A percentile compares a stretch with the other conserved stretches of the same genome.
phyloP scores from a whole-genome alignment of 1,140 invertebrate species.

The Euschistus heros region DNA sequence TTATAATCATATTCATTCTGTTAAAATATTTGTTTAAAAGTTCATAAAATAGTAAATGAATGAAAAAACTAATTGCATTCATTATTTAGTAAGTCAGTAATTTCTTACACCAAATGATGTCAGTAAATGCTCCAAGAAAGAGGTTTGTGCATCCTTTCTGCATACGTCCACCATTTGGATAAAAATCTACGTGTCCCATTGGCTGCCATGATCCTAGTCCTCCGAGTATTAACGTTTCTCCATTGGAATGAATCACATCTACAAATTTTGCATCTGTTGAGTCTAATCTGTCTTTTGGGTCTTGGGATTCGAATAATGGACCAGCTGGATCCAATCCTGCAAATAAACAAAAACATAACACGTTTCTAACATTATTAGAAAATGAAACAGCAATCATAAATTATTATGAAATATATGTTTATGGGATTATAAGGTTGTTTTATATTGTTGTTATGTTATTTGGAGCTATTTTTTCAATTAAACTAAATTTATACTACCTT shows the following conservation, averaged over 20 bases:
- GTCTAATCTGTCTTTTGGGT: slow-evolving; percentile 67
- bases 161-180: slow-evolving; percentile 80
- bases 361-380: no score
- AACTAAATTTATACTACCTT: no score
- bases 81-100: slow-evolving; percentile 27
- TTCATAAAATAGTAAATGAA: not conserved
- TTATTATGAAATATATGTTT: no score
- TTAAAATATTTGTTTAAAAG: not conserved
- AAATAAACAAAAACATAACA: no score
- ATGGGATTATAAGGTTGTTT: no score
- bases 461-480: no score
- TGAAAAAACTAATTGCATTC: not conserved
- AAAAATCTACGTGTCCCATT: slow-evolving; percentile 85
- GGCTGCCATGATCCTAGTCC: slow-evolving; percentile 74
- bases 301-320: slow-evolving; percentile 78
- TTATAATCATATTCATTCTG: not conserved
- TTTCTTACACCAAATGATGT: slow-evolving; percentile 84
- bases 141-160: slow-evolving; percentile 75
- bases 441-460: no score
- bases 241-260: slow-evolving; percentile 90
- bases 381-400: no score
- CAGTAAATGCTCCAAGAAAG: slow-evolving; percentile 80
- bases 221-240: slow-evolving; percentile 61
- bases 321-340: slow-evolving; percentile 80
- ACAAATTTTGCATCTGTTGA: slow-evolving; percentile 80